Base-by-base conservation (phyloP, 2,797 vertebrate species). In the Siniperca obscura region DNA sequence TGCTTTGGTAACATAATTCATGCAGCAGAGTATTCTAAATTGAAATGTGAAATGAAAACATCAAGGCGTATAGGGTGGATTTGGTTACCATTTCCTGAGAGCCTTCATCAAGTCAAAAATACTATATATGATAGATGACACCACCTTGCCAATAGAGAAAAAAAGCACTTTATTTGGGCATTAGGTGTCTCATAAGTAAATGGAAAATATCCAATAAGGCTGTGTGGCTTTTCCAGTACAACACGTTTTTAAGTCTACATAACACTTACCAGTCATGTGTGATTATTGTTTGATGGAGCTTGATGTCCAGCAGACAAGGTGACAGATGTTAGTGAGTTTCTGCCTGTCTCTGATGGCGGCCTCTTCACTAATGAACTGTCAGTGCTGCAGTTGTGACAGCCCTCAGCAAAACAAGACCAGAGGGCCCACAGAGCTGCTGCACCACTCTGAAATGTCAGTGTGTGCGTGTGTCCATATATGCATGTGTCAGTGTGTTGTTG, bases 31-130 rank as follows among this genome's bases (percentile, higher is more conserved):
- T 82, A 86, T 85, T 87, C 34, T 64, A 55, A 86, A 86, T 87
- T 85, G 57, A 86, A 86, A 80, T 83, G 77, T 70, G 76, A 84
- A 89, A 84, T 87, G 80, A 87, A 87, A 87, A 86, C 81, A 81
- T 74, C 34, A 59, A 57, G 64, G 67, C 17, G 0, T 81, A 34
- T 8, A 38, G 64, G 60, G 72, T 17, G 73, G 67, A 76, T 83
- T 82, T 64, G 70, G 78, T 87, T 87, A 83, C 81, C 19, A n/a
- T 83, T 87, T 89, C 86, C 83, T 64, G 65, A 74, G 68, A 70
- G 77, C 74, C 50, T 80, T 85, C 80, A 83, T 80, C 59, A 60
- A 83, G 69, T 81, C 55, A 64, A 57, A 85, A 81, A 68, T 71
- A 6, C 68, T 59, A 14, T 40, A 8, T 53, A 57, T 79, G 56